Evolutionary conservation across 2,888 invertebrate genomes (phyloP), one percentile per base, ranked within the genome.

Genomic region (Lampropteryx suffumata): DNA sequence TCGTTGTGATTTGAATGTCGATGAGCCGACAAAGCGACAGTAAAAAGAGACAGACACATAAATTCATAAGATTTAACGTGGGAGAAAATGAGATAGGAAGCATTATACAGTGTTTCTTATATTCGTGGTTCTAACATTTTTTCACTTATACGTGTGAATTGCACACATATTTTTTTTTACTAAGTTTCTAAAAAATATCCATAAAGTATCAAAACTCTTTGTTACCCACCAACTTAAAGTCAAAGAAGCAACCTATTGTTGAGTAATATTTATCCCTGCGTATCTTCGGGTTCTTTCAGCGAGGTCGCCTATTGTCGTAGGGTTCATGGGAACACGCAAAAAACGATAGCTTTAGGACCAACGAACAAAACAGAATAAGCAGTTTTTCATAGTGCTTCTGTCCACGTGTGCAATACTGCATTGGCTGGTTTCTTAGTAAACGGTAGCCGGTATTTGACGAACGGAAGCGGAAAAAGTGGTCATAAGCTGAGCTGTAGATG

Each of bases 251-350:
- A 82, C n/a, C 89, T 76, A 89, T 90, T 89, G 90, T 89, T 79
- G 73, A 67, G 68, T 71, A 82, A 87, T 90, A 89, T 89, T 89
- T 90, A 89, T 90, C 88, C 89, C 87, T 86, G 87, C 82, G 79
- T 86, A 85, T 89, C 84, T 81, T 71, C 67, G 59, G 55, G 71
- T 77, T 81, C 86, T 85, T 86, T 84, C 82, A 80, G 82, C 73
- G 79, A 86, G 90, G 88, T 88, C 87, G 87, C 59, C 84, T 71
- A 80, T 90, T 89, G 89, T 90, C 80, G 47, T 73, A 74, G 82
- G 84, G 90, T 89, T 89, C 89, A 89, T 89, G 89, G 89, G 89
- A 89, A 90, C 82, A 65, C 57, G 80, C 87, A 89, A 90, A 90
- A 90, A 90, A 89, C 65, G 77, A 74, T 71, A 77, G 82, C 81